These are phyloP conservation scores for Globia sparganii DNA, from an alignment of 2,888 invertebrate genomes.

Conservation along the genomic window DNA sequence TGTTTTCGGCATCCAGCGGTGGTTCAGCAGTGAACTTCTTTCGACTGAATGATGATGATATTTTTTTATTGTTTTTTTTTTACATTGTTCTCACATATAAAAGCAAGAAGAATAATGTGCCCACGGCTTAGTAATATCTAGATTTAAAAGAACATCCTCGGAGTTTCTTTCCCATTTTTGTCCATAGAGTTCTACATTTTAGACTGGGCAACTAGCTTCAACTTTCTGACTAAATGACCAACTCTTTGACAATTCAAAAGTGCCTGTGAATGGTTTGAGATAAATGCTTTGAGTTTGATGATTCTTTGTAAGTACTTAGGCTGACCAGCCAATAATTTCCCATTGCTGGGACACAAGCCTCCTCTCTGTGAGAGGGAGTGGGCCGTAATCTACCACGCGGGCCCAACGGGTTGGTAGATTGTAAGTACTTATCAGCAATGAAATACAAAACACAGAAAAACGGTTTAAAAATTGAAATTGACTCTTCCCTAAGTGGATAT, in stretches of 20 bases:
- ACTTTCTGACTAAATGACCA: neutral
- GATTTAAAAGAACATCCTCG: neutral
- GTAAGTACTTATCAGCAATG: slow-evolving; percentile 2
- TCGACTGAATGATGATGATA: neutral
- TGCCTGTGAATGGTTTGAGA: neutral
- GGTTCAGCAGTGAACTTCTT: neutral
- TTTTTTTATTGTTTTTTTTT: neutral
- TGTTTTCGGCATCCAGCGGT: neutral
- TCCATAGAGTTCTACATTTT: too few species aligned
- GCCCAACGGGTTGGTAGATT: neutral
- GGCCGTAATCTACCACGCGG: neutral
- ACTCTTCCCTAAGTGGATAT: slow-evolving; percentile 55
- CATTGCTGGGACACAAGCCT: neutral
- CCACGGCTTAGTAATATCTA: neutral
- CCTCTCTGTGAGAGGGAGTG: neutral
- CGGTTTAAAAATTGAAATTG: slow-evolving; percentile 44
- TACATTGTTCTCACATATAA: neutral
- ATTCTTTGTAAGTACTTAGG: neutral
- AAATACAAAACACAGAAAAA: slow-evolving; percentile 5
- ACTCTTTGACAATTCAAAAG: neutral
- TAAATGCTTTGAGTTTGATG: neutral
- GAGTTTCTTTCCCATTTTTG: neutral
- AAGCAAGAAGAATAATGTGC: neutral
- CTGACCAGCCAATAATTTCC: neutral
- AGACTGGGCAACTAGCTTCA: neutral